A percentile compares a stretch with the other conserved stretches of the same genome.
phyloP scores from a whole-genome alignment of 2,888 invertebrate species.

The Machimus rusticus region DNA sequence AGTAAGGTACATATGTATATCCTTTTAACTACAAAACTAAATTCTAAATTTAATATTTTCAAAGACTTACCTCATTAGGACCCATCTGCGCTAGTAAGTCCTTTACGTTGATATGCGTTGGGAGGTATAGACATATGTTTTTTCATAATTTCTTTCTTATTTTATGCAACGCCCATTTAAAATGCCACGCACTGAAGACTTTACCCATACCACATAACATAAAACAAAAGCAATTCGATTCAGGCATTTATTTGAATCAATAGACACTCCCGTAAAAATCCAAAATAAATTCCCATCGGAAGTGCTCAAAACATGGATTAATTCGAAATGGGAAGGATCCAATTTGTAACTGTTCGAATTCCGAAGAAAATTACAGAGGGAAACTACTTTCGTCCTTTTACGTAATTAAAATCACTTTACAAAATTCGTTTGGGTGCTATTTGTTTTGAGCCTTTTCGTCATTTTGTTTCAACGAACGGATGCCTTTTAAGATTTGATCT shows the following conservation, averaged over 20 bases:
- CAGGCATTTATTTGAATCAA: not conserved
- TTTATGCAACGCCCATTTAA: not conserved
- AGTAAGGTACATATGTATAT: no score
- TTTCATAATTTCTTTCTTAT: not conserved
- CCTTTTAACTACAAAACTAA: no score
- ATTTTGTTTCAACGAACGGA: not conserved
- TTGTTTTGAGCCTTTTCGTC: not conserved
- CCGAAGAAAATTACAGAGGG: not conserved
- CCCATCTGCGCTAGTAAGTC: no score
- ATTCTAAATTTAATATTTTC: no score
- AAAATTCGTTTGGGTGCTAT: not conserved
- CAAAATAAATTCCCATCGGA: not conserved
- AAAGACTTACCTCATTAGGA: no score
- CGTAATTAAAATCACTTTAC: not conserved
- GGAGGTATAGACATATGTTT: no score
- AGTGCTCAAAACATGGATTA: not conserved
- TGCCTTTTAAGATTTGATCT: conserved; percentile 1
- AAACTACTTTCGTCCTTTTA: not conserved
- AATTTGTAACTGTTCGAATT: conserved; percentile 10
- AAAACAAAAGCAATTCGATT: not conserved
- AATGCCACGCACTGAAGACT: not conserved
- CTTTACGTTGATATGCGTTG: not conserved
- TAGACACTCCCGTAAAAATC: not conserved
- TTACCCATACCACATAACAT: not conserved
- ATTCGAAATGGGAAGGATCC: not conserved